Evolutionary conservation across 1,140 invertebrate genomes (phyloP).

Genomic region (Aradophagus sp.): DNA sequence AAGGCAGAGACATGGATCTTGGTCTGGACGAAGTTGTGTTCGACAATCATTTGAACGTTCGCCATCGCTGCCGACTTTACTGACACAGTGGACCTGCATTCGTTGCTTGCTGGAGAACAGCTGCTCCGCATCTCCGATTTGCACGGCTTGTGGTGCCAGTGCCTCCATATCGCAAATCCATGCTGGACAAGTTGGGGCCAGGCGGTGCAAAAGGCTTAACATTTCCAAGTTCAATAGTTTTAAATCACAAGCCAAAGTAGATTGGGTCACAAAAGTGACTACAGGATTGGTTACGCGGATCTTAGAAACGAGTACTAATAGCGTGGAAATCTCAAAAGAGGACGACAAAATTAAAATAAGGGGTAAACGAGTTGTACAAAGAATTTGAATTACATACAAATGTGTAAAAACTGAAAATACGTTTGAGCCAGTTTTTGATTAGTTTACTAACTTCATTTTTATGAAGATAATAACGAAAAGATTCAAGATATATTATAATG

Average conservation of each 20-base stretch:
- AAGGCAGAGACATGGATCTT: constrained; percentile 63
- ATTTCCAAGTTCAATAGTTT: constrained; percentile 62
- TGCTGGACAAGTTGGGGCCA: constrained; percentile 67
- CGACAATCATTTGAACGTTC: constrained; percentile 58
- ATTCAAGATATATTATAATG: no score
- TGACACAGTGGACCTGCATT: constrained; percentile 72
- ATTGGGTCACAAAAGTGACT: constrained; percentile 61
- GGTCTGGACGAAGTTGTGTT: constrained; percentile 57
- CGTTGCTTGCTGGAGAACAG: constrained; percentile 70
- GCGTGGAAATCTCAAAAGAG: constrained; percentile 57
- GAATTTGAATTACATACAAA: no score
- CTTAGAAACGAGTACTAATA: constrained; percentile 59
- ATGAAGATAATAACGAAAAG: no score
- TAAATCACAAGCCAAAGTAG: constrained; percentile 56
- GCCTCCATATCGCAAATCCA: constrained; percentile 67
- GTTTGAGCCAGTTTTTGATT: constrained; percentile 14
- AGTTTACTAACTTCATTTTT: no score
- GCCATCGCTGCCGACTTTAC: constrained; percentile 67
- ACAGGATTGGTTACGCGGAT: constrained; percentile 62
- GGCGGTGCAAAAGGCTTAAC: constrained; percentile 67
- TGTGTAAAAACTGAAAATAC: no score
- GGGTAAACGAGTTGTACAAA: no score
- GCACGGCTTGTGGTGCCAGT: constrained; percentile 70
- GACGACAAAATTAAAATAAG: constrained; percentile 55
- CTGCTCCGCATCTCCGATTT: constrained; percentile 66